Base-by-base conservation (phyloP, 1,140 invertebrate species). In the Dicyema japonicum region DNA sequence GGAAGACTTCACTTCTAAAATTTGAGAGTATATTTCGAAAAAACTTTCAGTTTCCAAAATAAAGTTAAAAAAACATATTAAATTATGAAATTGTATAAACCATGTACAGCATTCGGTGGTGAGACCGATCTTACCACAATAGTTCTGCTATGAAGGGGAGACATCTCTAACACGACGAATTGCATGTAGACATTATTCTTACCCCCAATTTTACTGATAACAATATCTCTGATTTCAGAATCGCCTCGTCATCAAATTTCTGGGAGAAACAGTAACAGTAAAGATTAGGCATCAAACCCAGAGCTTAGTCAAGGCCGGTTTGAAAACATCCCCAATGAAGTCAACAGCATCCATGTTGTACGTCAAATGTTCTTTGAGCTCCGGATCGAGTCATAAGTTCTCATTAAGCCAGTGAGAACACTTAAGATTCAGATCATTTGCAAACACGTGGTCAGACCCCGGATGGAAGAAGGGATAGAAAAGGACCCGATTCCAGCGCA, bases 401-500 rank as follows among this genome's bases (percentile, higher is more conserved):
- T 65, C 59, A 31, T 64, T 46, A 11, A 94, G 54, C 66, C 69
- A 85, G 38, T 68, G 63, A 37, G 55, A 69, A 18, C 72, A 78
- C 24, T 72, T 63, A 1, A 78, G 78, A 55, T 94, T 94, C 11
- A 92, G 57, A 52, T 94, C 82, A 56, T 94, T 94, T 1, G 78
- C 78, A 39, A 66, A 60, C 21, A 88, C 75, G 30, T 37, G 48
- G 34, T 9, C 17, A 5, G n/a, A 63, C 18, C 63, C 61, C 66
- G 47, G 60, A 67, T 57, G 1, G 66, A 69, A 5, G 67, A 67
- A 8, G 78, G 76, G 31, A 92, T 56, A 15, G 72, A 59, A 56
- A 94, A 94, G 3, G 82, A 82, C 3, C 82, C 82, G 16, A 92
- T 67, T 18, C 82, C 82, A 39, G 74, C 71, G 55, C 85, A 90